Percentiles rank a stretch among this genome's conserved stretches.
Evolutionary conservation across 1,140 invertebrate species (phyloP).

Genomic region (Pteromalus puparum): DNA sequence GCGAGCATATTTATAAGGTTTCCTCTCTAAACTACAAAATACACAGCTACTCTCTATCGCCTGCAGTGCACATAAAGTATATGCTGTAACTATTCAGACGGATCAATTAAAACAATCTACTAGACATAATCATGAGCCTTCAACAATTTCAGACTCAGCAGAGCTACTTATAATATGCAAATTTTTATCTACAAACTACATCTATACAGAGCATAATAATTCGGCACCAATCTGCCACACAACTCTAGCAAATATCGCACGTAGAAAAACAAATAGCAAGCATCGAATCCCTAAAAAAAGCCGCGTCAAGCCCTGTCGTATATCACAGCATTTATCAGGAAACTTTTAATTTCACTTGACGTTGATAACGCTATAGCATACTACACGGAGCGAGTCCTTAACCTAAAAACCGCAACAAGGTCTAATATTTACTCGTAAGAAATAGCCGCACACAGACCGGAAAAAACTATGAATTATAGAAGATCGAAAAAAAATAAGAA

Average conservation of each 20-base stretch:
- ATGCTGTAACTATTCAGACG: not conserved
- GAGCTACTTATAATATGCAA: too few relatives aligned
- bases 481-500: constrained; percentile 35
- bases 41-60: not conserved
- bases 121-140: not conserved
- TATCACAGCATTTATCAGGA: not conserved
- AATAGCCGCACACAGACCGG: not conserved
- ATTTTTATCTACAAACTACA: not conserved
- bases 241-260: not conserved
- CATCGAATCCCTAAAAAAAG: not conserved
- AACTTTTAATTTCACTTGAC: not conserved
- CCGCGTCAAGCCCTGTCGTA: not conserved
- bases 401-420: constrained; percentile 29
- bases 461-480: not conserved
- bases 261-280: not conserved
- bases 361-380: not conserved
- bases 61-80: not conserved
- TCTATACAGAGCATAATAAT: not conserved
- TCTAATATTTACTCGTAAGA: not conserved
- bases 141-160: not conserved
- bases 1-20: not conserved
- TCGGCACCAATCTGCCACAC: not conserved
- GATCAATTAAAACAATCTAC: not conserved
- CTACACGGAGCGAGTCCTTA: constrained; percentile 34
- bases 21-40: not conserved